These are phyloP conservation scores for Agrochola lychnidis DNA, from an alignment of 2,888 invertebrate genomes.

Conservation along the genomic window DNA sequence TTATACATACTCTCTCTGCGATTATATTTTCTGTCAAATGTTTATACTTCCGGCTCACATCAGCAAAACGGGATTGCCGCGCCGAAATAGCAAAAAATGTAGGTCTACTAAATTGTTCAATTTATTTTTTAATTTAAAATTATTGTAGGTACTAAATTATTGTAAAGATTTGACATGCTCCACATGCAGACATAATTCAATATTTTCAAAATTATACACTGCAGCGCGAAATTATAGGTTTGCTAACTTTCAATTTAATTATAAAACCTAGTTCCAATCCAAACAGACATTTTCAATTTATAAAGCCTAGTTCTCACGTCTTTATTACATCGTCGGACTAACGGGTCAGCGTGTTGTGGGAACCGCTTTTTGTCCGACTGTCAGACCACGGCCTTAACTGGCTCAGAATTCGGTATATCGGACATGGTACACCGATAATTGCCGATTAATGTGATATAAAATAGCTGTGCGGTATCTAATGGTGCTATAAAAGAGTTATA, in stretches of 20 bases:
- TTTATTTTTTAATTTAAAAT: not conserved
- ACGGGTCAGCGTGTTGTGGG: constrained; percentile 51
- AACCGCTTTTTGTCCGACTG: constrained; percentile 53
- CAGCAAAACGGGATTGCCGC: not conserved
- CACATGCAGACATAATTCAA: not conserved
- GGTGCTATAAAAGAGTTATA: constrained; percentile 27
- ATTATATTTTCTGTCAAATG: not conserved
- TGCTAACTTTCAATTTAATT: constrained; percentile 14
- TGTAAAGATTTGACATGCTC: not conserved
- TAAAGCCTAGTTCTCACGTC: constrained; percentile 65
- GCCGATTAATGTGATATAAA: constrained; percentile 49
- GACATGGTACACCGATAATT: constrained; percentile 44
- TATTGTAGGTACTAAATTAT: no score
- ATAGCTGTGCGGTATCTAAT: constrained; percentile 38
- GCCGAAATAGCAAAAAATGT: not conserved
- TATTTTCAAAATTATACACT: constrained; percentile 1
- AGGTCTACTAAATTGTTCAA: not conserved
- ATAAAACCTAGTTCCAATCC: constrained; percentile 26
- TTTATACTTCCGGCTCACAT: not conserved
- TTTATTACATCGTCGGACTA: constrained; percentile 29
- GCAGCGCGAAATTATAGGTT: not conserved
- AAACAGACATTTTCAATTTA: constrained; percentile 40
- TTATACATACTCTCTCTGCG: not conserved
- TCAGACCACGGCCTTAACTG: constrained; percentile 38
- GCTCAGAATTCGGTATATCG: constrained; percentile 53